These are phyloP conservation scores for Drosophila sechellia DNA, from an alignment of 1,140 invertebrate genomes.

Conservation along the genomic window DNA sequence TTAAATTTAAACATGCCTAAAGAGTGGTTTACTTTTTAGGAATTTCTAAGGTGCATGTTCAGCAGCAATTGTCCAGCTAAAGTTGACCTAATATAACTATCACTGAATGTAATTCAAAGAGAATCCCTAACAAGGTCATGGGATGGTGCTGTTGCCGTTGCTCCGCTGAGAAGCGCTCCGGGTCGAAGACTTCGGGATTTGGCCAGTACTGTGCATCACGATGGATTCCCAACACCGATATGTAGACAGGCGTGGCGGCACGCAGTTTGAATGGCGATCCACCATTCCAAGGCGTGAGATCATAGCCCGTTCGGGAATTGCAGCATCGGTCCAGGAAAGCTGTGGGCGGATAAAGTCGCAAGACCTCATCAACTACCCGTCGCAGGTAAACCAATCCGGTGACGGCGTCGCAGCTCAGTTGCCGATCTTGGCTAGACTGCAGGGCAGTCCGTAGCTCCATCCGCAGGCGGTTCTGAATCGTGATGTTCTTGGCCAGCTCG, in stretches of 20 bases:
- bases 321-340: slow-evolving; percentile 86
- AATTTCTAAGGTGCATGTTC: no score
- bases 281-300: slow-evolving; percentile 82
- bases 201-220: slow-evolving; percentile 68
- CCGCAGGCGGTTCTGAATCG: slow-evolving; percentile 84
- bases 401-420: slow-evolving; percentile 84
- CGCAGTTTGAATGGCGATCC: slow-evolving; percentile 35
- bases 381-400: slow-evolving; percentile 62
- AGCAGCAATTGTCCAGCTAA: no score
- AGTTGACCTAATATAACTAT: no score
- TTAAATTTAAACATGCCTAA: no score
- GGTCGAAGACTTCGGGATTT: slow-evolving; percentile 85
- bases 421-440: slow-evolving; percentile 46
- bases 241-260: slow-evolving; percentile 69
- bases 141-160: slow-evolving; percentile 3
- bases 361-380: slow-evolving; percentile 85
- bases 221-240: slow-evolving; percentile 74
- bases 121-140: slow-evolving; percentile 55
- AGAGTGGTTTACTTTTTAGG: no score
- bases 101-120: slow-evolving; percentile 12
- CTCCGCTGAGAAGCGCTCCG: slow-evolving; percentile 85
- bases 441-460: slow-evolving; percentile 81
- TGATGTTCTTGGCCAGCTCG: slow-evolving; percentile 84
- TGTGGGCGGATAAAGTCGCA: slow-evolving; percentile 86
- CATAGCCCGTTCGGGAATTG: slow-evolving; percentile 37